These are phyloP conservation scores for Gisinianus flammeolus DNA, from an alignment of 2,888 invertebrate species.

Conservation along the genomic window DNA sequence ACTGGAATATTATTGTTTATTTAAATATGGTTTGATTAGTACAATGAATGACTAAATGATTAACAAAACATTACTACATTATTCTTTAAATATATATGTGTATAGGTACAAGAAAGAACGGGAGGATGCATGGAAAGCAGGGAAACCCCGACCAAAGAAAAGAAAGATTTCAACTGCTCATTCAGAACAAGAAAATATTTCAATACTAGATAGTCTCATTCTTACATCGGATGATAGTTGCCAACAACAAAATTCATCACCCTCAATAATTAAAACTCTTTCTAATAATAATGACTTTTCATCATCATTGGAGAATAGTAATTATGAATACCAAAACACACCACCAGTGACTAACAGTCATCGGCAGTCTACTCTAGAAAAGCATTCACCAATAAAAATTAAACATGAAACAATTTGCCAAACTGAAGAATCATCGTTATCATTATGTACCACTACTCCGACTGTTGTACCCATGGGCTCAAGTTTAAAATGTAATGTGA, in stretches of 20 bases:
- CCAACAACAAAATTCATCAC: conserved; percentile 14
- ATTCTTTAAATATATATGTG: background rate
- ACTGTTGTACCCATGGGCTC: conserved; percentile 30
- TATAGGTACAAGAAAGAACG: conserved; percentile 56
- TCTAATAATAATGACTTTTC: too few relatives aligned
- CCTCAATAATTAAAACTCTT: background rate
- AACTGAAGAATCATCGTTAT: conserved; percentile 15
- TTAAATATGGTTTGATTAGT: too few relatives aligned
- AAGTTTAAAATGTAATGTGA: conserved; percentile 18
- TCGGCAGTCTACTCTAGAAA: background rate
- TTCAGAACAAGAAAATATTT: conserved; percentile 43
- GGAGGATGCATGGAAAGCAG: conserved; percentile 53
- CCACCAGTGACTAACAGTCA: background rate
- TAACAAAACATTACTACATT: too few relatives aligned
- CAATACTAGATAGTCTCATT: conserved; percentile 2
- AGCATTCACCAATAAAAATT: background rate
- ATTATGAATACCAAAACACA: background rate
- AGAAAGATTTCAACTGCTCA: conserved; percentile 23
- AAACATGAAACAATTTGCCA: background rate
- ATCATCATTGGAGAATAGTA: too few relatives aligned
- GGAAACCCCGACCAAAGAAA: conserved; percentile 45
- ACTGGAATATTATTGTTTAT: background rate
- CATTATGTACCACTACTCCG: background rate
- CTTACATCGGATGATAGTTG: conserved; percentile 28
- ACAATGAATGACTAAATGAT: too few relatives aligned